Conservation (phyloP, 2,797 vertebrate genomes). For the Garrulus glandarius region DNA sequence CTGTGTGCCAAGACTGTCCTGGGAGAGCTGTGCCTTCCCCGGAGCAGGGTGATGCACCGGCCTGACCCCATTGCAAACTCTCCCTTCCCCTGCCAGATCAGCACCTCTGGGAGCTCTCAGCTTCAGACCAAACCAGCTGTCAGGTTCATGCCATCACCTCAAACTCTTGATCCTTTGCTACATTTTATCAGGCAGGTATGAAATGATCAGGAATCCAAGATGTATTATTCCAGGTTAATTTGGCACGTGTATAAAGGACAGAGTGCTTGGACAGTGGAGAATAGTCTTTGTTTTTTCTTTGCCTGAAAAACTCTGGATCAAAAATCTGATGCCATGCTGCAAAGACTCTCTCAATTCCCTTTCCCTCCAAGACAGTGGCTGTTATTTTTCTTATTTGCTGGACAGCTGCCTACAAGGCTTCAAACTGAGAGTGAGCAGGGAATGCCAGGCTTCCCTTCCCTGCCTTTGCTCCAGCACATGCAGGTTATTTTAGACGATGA, state of each 20-base stretch:
- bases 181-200: not conserved
- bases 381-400: not conserved
- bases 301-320: not conserved
- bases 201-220: not conserved
- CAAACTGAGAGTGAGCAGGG: not conserved
- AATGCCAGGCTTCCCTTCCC: not conserved
- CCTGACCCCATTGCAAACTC: not conserved
- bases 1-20: rapidly evolving
- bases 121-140: not conserved
- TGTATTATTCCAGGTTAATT: not conserved
- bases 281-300: not conserved
- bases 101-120: not conserved
- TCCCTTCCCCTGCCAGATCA: not conserved
- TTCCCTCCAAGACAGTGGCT: not conserved
- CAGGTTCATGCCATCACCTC: not conserved
- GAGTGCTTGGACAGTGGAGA: not conserved
- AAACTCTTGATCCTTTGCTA: not conserved
- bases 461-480: not conserved
- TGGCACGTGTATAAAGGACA: not conserved
- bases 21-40: not conserved
- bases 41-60: not conserved
- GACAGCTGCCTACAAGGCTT: not conserved
- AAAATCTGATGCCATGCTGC: not conserved
- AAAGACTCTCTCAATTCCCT: not conserved
- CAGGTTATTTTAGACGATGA: not conserved